Conservation (phyloP, 2,888 invertebrate genomes). For the Lepidocyrtoides sp. region DNA sequence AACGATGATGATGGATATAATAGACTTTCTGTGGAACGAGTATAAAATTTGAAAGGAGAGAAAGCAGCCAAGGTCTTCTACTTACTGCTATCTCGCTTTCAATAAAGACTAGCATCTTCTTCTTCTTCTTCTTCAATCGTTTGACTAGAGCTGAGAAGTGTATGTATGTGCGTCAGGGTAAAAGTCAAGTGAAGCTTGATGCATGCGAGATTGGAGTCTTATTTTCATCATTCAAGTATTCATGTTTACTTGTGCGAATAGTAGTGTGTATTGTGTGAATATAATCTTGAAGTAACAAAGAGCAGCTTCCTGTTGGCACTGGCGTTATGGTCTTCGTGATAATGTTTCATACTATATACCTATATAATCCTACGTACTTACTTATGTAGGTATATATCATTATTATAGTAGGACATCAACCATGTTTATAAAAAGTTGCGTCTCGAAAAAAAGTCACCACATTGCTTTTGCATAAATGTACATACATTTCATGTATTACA, state of each 20-base stretch:
- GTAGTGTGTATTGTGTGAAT: slow-evolving; percentile 31
- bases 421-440: background rate
- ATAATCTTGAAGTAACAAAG: slow-evolving; percentile 60
- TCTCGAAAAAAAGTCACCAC: background rate
- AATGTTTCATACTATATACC: slow-evolving; percentile 3
- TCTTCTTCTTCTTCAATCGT: slow-evolving; percentile 12
- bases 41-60: slow-evolving; percentile 30
- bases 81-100: background rate
- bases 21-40: slow-evolving; percentile 16
- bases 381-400: too few species aligned
- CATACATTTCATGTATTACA: background rate
- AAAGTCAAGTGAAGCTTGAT: slow-evolving; percentile 78
- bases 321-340: slow-evolving; percentile 34
- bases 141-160: slow-evolving; percentile 31
- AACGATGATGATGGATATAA: slow-evolving; percentile 41
- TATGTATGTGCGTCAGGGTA: slow-evolving; percentile 16
- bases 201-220: slow-evolving; percentile 67
- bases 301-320: slow-evolving; percentile 55
- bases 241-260: slow-evolving; percentile 23
- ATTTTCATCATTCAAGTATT: slow-evolving; percentile 53
- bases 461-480: background rate
- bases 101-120: background rate
- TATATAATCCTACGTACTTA: background rate
- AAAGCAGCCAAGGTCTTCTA: background rate
- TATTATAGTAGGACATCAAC: background rate